phyloP scores from a whole-genome alignment of 2,797 vertebrate genomes.

The Rhinella marina region DNA sequence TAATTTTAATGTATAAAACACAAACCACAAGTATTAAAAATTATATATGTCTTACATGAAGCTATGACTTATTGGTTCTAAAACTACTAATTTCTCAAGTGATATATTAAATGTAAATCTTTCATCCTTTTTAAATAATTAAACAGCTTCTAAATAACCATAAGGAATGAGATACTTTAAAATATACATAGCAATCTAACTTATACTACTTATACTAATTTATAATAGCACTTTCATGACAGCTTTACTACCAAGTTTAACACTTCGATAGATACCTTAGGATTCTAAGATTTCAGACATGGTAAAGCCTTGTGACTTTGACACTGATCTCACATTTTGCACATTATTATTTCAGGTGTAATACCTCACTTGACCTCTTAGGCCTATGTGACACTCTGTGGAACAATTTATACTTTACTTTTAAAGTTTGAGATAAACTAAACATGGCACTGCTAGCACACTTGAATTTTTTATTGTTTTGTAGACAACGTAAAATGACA shows the following conservation, averaged over 20 bases:
- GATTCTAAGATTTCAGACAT: slow-evolving; percentile 23
- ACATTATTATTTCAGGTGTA: slow-evolving; percentile 33
- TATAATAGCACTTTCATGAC: background rate
- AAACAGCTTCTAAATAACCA: background rate
- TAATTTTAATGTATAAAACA: too few species aligned
- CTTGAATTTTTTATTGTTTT: background rate
- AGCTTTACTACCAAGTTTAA: background rate
- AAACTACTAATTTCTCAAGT: background rate
- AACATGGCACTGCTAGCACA: background rate
- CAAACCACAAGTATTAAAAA: background rate
- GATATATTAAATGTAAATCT: background rate
- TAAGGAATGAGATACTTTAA: background rate
- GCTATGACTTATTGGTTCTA: background rate
- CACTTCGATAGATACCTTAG: background rate
- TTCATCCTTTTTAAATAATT: background rate
- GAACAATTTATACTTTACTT: background rate
- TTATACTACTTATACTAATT: background rate
- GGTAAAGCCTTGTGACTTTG: slow-evolving; percentile 23
- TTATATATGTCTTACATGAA: background rate
- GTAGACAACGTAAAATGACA: background rate
- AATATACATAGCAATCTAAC: background rate
- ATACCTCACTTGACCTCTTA: slow-evolving; percentile 32
- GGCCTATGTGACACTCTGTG: slow-evolving; percentile 1
- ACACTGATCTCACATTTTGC: slow-evolving; percentile 15
- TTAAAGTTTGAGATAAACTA: background rate